Conservation (phyloP, 2,888 invertebrate genomes). For the Nasonia oneida region DNA sequence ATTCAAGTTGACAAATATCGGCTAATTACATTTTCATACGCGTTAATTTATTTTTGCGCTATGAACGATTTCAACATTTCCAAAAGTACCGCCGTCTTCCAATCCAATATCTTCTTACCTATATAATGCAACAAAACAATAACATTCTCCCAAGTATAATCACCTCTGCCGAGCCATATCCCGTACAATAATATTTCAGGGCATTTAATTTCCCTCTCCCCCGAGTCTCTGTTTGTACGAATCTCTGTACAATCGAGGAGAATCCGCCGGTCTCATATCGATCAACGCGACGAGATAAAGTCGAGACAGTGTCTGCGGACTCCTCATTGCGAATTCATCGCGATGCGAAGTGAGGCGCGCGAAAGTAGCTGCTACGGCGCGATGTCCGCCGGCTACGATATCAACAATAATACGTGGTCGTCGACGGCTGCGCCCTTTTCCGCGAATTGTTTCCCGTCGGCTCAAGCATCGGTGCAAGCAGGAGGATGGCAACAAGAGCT, state of each 20-base stretch:
- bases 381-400: not conserved
- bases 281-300: too few relatives aligned
- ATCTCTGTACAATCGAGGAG: not conserved
- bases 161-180: not conserved
- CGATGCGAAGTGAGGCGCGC: not conserved
- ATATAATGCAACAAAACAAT: too few relatives aligned
- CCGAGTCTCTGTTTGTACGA: not conserved
- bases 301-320: not conserved
- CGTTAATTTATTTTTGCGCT: too few relatives aligned
- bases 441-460: not conserved
- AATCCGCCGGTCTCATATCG: not conserved
- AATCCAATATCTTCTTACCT: too few relatives aligned
- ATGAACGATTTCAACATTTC: too few relatives aligned
- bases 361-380: not conserved
- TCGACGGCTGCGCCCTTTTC: not conserved
- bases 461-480: not conserved
- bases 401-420: not conserved
- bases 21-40: too few relatives aligned
- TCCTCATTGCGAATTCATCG: conserved; percentile 1
- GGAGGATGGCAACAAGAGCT: not conserved
- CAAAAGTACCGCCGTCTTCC: too few relatives aligned
- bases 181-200: not conserved
- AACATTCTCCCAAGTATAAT: not conserved
- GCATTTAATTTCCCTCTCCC: conserved; percentile 17
- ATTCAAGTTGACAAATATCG: too few relatives aligned